Base-by-base conservation (phyloP, 2,113 vertebrate genomes). In the Eurystomus gularis region DNA sequence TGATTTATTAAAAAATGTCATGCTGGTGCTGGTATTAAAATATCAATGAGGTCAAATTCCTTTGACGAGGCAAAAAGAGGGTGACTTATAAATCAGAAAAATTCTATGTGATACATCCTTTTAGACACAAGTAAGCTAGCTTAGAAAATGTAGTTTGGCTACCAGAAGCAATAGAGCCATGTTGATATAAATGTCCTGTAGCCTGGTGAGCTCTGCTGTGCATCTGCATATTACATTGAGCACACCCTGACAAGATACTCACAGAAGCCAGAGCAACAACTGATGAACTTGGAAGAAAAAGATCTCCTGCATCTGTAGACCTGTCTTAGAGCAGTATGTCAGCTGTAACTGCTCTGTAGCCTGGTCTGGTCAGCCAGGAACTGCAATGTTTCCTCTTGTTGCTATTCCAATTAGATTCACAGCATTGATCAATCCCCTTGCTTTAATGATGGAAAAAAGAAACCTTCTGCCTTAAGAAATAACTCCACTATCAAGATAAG, bases 71-170 rank as follows among this genome's bases (percentile, higher is more conserved):
- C 77, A 92, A 64, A 96, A 96, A 89, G 69, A 68, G 9, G 26
- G 33, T 52, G 31, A 70, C 25, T 94, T 96, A 66, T 73, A 96
- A 97, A 78, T 71, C 86, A 86, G 64, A 72, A 80, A 91, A 88
- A 60, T 31, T 48, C 49, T 64, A 4, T 1, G 26, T 78, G 82
- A 33, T 78, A 51, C 33, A 55, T 13, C 9, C 48, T 68, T 89
- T 21, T 21, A 82, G 52, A 77, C 20, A 40, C 33, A 52, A 55
- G 29, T 28, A 81, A 66, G 14, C 7, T 49, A 55, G 40, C 29
- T 72, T 10, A 46, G 70, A 72, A 65, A 92, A 44, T 33, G 33
- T 18, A 40, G 15, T 51, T 68, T 72, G 17, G 49, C 48, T 40
- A 31, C 8, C 17, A 68, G 29, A 25, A 73, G 42, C 25, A 52